These are phyloP conservation scores for Mimas tiliae DNA, from an alignment of 2,888 invertebrate species.

Conservation along the genomic window DNA sequence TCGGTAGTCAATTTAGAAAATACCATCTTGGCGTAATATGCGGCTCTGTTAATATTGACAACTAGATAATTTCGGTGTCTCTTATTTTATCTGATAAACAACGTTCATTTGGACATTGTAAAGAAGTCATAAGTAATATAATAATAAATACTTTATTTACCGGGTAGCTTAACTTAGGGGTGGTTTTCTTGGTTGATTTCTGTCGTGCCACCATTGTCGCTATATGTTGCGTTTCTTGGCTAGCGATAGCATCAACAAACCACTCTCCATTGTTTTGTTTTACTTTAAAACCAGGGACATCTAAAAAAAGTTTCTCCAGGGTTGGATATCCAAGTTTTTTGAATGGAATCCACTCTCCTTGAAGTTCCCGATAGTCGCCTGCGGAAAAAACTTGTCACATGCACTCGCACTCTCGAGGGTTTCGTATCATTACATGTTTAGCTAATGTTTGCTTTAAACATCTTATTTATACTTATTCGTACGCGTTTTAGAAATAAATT, in stretches of 20 bases:
- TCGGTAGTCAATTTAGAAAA: too few species aligned
- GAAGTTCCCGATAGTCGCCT: slow-evolving; percentile 87
- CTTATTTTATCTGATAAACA: too few species aligned
- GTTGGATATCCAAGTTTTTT: slow-evolving; percentile 83
- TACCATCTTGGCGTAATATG: too few species aligned
- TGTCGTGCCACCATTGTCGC: slow-evolving; percentile 79
- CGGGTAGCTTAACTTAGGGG: slow-evolving; percentile 59
- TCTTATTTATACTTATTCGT: too few species aligned
- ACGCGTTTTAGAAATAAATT: too few species aligned
- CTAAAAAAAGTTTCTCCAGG: slow-evolving; percentile 85
- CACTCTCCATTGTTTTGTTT: slow-evolving; percentile 81
- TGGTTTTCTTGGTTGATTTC: slow-evolving; percentile 70
- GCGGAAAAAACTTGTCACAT: neutral
- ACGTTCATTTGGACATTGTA: neutral
- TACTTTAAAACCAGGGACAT: slow-evolving; percentile 84
- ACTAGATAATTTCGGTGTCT: too few species aligned
- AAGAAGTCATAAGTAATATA: neutral
- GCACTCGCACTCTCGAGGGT: too few species aligned
- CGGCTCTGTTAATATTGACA: too few species aligned
- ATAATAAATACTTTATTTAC: slow-evolving; percentile 46
- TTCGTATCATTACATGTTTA: too few species aligned
- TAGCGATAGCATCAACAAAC: slow-evolving; percentile 83
- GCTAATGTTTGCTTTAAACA: too few species aligned
- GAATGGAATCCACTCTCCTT: slow-evolving; percentile 87
- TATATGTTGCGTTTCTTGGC: slow-evolving; percentile 86